Evolutionary conservation across 1,140 invertebrate genomes (phyloP).

Genomic region (Coptotermes formosanus): DNA sequence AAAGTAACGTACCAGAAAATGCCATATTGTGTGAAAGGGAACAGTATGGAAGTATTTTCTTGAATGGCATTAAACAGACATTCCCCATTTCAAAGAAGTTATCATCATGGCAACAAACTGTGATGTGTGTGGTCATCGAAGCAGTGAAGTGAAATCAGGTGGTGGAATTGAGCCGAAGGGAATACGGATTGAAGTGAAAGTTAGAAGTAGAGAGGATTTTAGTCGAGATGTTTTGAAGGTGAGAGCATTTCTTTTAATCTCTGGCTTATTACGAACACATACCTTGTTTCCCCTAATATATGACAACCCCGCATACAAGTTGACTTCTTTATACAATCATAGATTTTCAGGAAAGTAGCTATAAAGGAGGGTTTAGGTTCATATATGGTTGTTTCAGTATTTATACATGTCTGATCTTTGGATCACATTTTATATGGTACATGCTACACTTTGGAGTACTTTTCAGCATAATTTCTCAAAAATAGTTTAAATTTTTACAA

Average conservation of each 20-base stretch:
- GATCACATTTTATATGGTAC: too few species aligned
- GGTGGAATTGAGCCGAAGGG: slow-evolving; percentile 86
- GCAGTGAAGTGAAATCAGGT: slow-evolving; percentile 95
- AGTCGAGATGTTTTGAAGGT: slow-evolving; percentile 91
- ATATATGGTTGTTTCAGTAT: too few species aligned
- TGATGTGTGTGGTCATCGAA: slow-evolving; percentile 84
- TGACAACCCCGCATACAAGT: too few species aligned
- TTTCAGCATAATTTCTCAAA: too few species aligned
- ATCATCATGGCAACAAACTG: slow-evolving; percentile 96
- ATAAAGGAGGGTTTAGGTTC: too few species aligned
- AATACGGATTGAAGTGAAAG: slow-evolving; percentile 70
- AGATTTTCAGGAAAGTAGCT: too few species aligned
- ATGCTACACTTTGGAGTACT: too few species aligned
- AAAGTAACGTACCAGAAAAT: background rate
- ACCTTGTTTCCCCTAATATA: background rate
- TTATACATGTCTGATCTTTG: too few species aligned
- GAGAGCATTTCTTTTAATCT: slow-evolving; percentile 34
- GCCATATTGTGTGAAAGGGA: background rate
- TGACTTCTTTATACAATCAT: too few species aligned
- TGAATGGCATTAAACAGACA: slow-evolving; percentile 57
- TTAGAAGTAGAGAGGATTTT: slow-evolving; percentile 77
- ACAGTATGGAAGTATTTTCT: background rate
- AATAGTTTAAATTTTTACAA: too few species aligned
- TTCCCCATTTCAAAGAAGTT: slow-evolving; percentile 96
- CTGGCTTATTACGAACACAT: too few species aligned